Base-by-base conservation (phyloP, 30 jellyfish, hydroid and myxozoan species). In the Hydra vulgaris region DNA sequence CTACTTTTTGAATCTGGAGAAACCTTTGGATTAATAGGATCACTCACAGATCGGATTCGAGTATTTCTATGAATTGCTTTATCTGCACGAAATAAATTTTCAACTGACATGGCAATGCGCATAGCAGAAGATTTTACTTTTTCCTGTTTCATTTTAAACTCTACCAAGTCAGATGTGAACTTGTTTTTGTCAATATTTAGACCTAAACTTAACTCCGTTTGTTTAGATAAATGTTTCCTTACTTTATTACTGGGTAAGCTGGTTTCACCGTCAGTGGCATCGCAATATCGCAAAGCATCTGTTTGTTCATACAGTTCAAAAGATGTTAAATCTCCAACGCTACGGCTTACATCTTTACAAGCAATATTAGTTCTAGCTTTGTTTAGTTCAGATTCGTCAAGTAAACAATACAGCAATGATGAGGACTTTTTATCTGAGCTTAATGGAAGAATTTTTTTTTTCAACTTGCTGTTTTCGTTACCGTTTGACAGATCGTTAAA, bases 31-130 rank as follows among this genome's bases (percentile, higher is more conserved):
- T 80, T 84, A 56, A 56, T 80, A 23, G 81, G 18, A 71, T 67
- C 81, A 17, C 81, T 70, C 71, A 27, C 17, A 4, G 85, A 78
- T 53, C 85, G 85, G 52, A 15, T 61, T 53, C 85, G n/a, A n/a
- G n/a, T n/a, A n/a, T n/a, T 74, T 7, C 12, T 26, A 17, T n/a
- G 56, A 0, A 7, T 18, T 19, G 85, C 23, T 54, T 78, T 78
- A 78, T 78, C 85, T 74, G 54, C 17, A 24, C 68, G 61, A 3
- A 80, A 71, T 8, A 80, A 21, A 27, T 70, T 80, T 26, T 80
- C 87, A 12, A 80, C 87, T 12, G 87, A 80, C 25, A 23, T 70
- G 0, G 87, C 87, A 25, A 80, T 21, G 18, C 87, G 84, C 72
- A 80, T 21, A 21, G 85, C 87, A 1, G 85, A 23, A 17, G 83